Evolutionary conservation across 2,113 vertebrate species (phyloP), one percentile per base, ranked within the genome.

Genomic region (Mustela lutreola): DNA sequence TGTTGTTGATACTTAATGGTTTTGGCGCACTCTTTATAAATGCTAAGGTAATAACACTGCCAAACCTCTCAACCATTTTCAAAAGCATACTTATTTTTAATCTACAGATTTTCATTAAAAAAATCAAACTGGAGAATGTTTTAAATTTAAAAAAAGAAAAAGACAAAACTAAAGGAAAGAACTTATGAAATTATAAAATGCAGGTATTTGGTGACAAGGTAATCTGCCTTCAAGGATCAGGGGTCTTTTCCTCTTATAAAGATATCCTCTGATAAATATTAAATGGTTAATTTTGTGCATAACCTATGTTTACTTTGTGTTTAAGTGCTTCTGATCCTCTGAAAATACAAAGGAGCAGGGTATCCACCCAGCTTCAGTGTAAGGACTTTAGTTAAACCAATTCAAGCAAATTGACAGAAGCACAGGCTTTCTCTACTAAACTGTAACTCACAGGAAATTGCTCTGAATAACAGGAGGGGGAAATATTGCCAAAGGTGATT

Each of bases 401-500:
- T 50, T 56, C 36, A 70, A 75, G 42, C 86, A 53, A 93, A 63
- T 39, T 83, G 36, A 53, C 22, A 83, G 26, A 9, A 60, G 22
- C 7, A 5, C 10, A 4, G 22, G 11, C 14, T 86, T 97, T 80
- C 42, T 71, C 80, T 87, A 42, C 67, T 76, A 87, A 89, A 76
- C 31, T 26, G 1, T 87, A 94, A 84, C 45, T 95, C 83, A 67
- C 6, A 84, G 60, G n/a, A 76, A 26, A 95, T 18, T 28, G 26
- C 14, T 65, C 39, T 39, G 53, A 96, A 95, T 87, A 70, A 92
- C 79, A 96, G n/a, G 11, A 76, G 53, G 22, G 7, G 22, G 7
- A 48, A 76, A 73, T 94, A 89, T 86, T 56, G 18, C 22, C 79
- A 93, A 91, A 93, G 58, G 60, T 94, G 28, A 48, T 76, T 97